A percentile compares a stretch with the other conserved stretches of the same genome.
phyloP scores from a whole-genome alignment of 1,140 invertebrate species.

The Zaprionus lachaisei region DNA sequence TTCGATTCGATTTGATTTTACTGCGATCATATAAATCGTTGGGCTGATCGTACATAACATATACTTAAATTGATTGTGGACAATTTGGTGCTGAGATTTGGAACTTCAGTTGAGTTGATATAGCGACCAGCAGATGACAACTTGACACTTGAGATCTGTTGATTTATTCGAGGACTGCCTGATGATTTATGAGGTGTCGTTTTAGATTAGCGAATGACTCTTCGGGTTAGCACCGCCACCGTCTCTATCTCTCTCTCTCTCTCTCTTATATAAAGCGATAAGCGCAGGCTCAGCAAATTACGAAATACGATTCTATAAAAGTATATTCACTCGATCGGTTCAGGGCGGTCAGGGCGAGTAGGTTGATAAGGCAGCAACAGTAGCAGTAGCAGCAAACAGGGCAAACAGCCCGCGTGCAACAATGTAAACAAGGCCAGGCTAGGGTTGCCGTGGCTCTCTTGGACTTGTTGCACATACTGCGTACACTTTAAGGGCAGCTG shows the following conservation, averaged over 20 bases:
- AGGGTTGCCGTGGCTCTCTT: neutral
- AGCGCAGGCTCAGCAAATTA: slow-evolving; percentile 6
- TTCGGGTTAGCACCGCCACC: slow-evolving; percentile 10
- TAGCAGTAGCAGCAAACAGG: neutral
- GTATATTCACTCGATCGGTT: neutral
- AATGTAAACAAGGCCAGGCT: neutral
- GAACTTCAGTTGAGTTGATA: slow-evolving; percentile 52
- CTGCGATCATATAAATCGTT: slow-evolving; percentile 46
- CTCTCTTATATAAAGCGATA: slow-evolving; percentile 34
- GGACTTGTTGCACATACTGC: neutral
- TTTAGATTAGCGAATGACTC: slow-evolving; percentile 64
- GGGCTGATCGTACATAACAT: slow-evolving; percentile 29
- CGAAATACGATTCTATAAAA: slow-evolving; percentile 4
- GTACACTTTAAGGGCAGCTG: slow-evolving; percentile 31
- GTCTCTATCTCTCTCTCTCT: too few relatives aligned
- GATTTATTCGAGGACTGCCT: slow-evolving; percentile 60
- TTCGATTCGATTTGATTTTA: slow-evolving; percentile 14
- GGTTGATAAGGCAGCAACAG: neutral
- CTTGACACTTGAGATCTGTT: slow-evolving; percentile 68
- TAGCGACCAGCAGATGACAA: slow-evolving; percentile 51
- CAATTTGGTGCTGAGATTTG: slow-evolving; percentile 63
- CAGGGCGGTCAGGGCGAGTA: neutral
- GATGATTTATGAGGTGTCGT: slow-evolving; percentile 72
- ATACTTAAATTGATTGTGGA: slow-evolving; percentile 50
- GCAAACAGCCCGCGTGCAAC: neutral